Evolutionary conservation across 2,888 invertebrate species (phyloP).

Genomic region (Pristionchus mayeri): DNA sequence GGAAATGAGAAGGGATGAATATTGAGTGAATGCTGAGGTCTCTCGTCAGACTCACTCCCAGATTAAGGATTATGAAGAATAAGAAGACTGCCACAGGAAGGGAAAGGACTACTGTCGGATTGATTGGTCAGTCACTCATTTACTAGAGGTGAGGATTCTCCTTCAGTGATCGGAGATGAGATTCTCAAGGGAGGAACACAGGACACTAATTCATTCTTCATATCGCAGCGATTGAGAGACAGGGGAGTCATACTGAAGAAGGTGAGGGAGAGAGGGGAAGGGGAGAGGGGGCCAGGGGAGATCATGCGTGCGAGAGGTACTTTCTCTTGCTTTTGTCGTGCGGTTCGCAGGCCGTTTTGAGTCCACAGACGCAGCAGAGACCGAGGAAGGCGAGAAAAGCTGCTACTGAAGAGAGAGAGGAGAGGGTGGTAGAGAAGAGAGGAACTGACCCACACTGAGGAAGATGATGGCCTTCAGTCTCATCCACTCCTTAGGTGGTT

Average conservation of each 20-base stretch:
- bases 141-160: not conserved
- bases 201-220: conserved; percentile 84
- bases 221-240: conserved; percentile 81
- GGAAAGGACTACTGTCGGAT: conserved; percentile 54
- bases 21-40: conserved; percentile 34
- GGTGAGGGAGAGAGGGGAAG: conserved; percentile 73
- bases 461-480: not conserved
- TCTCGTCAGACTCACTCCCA: not conserved
- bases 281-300: not conserved
- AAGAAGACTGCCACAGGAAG: conserved; percentile 47
- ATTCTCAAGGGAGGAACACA: conserved; percentile 84
- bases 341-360: not conserved
- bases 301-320: conserved; percentile 36
- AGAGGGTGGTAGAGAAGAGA: not conserved
- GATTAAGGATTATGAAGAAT: conserved; percentile 20
- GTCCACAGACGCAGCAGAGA: conserved; percentile 12
- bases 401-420: not conserved
- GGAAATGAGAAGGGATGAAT: not conserved
- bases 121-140: conserved; percentile 52
- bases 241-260: conserved; percentile 82
- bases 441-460: not conserved
- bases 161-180: conserved; percentile 85
- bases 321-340: not conserved
- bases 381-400: not conserved
- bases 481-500: not conserved